A percentile compares a stretch with the other conserved stretches of the same genome.
phyloP scores from a whole-genome alignment of 2,797 vertebrate genomes.

The Semaprochilodus insignis region DNA sequence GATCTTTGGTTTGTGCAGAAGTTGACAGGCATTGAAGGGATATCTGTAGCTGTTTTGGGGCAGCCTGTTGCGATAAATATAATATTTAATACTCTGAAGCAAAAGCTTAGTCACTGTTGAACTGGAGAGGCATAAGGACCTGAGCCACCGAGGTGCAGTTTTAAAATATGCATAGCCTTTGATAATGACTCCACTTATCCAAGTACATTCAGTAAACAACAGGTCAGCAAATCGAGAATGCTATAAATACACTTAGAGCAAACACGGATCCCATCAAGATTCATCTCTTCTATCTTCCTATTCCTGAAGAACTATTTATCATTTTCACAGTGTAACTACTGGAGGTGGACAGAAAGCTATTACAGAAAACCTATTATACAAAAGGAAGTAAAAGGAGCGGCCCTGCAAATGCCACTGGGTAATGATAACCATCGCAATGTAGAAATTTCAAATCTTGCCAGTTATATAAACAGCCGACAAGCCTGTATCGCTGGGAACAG shows the following conservation, averaged over 20 bases:
- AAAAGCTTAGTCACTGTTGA: neutral
- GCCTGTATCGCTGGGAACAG: neutral
- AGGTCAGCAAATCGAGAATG: slow-evolving; percentile 1
- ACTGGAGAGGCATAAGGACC: neutral
- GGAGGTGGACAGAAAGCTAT: slow-evolving; percentile 13
- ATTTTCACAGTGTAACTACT: slow-evolving; percentile 9
- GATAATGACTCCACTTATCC: slow-evolving; percentile 4
- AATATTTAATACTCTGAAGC: too few species aligned
- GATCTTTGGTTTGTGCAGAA: too few species aligned
- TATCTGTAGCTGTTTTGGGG: too few species aligned
- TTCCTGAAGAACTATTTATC: neutral
- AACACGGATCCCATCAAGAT: neutral
- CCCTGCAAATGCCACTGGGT: neutral
- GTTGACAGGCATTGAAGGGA: too few species aligned
- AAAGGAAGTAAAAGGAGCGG: neutral
- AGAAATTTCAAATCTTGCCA: neutral
- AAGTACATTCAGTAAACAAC: slow-evolving; percentile 9
- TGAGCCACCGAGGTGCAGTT: neutral
- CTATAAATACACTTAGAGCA: slow-evolving; percentile 1
- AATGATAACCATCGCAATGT: neutral
- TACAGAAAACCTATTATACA: slow-evolving; percentile 23
- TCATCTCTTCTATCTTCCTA: neutral
- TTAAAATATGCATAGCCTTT: neutral
- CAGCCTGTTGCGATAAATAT: too few species aligned
- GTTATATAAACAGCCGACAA: slow-evolving; percentile 21